Base-by-base conservation (phyloP, 2,888 invertebrate genomes). In the Acrobeloides nanus region DNA sequence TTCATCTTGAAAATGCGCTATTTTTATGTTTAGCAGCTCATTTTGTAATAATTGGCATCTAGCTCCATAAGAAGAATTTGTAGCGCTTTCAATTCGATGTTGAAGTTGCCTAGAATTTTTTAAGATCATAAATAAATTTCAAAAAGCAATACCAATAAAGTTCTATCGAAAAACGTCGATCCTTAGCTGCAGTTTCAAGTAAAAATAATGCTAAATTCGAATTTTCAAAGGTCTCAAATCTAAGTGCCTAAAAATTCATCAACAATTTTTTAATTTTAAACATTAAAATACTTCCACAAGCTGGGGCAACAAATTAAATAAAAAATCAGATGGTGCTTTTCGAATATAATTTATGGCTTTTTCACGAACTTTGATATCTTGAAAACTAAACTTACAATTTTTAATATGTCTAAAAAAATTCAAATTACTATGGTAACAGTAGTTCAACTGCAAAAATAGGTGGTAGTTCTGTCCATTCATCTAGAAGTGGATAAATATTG, bases 251-350 rank as follows among this genome's bases (percentile, higher is more conserved):
- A n/a, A n/a, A n/a, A n/a, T n/a, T n/a, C n/a, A n/a, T n/a, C n/a
- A n/a, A n/a, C n/a, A n/a, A n/a, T n/a, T n/a, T n/a, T n/a, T n/a
- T n/a, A n/a, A n/a, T n/a, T n/a, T n/a, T n/a, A n/a, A n/a, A n/a
- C n/a, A n/a, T n/a, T n/a, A n/a, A n/a, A n/a, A n/a, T n/a, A 77
- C 77, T 74, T 78, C 72, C 7, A 71, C 61, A 27, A 72, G 51
- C 37, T 97, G 95, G 1, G 95, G 93, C 66, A 95, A 77, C 74
- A 87, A 87, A 72, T 89, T 86, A 27, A 87, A 84, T 33, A 97
- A 76, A 35, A 67, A 68, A 32, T 63, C 71, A 7, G 64, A 52
- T 3, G 66, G 61, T 0, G 90, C 81, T 12, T 81, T 80, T 35
- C 82, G 80, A 53, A 95, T 82, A 81, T 89, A 84, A 38, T 81